Evolutionary conservation across 1,140 invertebrate genomes (phyloP).

Genomic region (Wiebesia pumilae): DNA sequence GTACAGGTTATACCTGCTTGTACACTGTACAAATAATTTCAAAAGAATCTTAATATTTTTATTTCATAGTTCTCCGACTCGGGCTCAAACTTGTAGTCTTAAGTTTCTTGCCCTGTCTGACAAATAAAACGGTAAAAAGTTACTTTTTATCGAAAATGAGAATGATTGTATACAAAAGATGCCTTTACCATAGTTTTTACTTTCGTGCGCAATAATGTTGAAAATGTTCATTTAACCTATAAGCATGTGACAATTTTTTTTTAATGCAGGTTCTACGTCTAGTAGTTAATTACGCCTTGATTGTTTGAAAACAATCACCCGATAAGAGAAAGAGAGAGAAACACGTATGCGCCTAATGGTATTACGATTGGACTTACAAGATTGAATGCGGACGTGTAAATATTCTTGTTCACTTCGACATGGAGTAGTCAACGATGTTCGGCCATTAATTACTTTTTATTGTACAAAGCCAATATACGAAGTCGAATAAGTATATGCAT

Average conservation of each 20-base stretch:
- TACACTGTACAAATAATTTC: too few relatives aligned
- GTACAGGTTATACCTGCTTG: too few relatives aligned
- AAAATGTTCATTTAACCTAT: not conserved
- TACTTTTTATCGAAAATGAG: not conserved
- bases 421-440: not conserved
- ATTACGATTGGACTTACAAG: not conserved
- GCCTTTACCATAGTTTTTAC: not conserved
- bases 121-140: too few relatives aligned
- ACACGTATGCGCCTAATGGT: not conserved
- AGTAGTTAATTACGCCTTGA: not conserved
- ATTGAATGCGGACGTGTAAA: not conserved
- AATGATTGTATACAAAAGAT: not conserved
- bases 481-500: not conserved
- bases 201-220: not conserved
- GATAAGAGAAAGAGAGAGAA: not conserved
- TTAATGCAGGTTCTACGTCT: not conserved
- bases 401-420: not conserved
- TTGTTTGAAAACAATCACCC: constrained; percentile 7
- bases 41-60: too few relatives aligned
- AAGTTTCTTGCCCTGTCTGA: too few relatives aligned
- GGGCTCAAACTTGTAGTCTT: too few relatives aligned
- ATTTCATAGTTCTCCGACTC: too few relatives aligned
- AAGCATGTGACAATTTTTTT: not conserved
- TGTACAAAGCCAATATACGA: not conserved
- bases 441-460: not conserved